Conservation (phyloP, 30 jellyfish, hydroid and myxozoan genomes). For the Phacellophora camtschatica region DNA sequence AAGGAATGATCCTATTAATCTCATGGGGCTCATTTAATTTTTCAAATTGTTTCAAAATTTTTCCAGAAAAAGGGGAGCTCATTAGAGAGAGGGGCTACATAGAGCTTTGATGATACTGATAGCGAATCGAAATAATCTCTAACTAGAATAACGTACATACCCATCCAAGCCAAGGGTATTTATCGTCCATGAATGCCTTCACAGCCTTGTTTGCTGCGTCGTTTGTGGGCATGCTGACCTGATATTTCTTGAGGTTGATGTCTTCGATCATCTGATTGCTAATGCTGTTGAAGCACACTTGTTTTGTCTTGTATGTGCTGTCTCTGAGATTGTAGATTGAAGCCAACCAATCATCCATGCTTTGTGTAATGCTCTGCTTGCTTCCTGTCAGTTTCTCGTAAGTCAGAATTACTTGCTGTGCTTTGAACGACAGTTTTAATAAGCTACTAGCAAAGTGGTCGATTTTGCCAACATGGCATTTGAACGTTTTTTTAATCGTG, state of each 20-base stretch:
- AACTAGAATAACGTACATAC: too few relatives aligned
- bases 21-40: too few relatives aligned
- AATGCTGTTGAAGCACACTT: background rate
- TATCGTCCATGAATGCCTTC: constrained; percentile 1
- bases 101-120: too few relatives aligned
- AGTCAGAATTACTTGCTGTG: constrained; percentile 41
- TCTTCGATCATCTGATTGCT: background rate
- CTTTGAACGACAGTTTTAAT: constrained; percentile 5
- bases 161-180: constrained; percentile 52
- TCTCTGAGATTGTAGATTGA: constrained; percentile 18
- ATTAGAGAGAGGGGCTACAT: too few relatives aligned
- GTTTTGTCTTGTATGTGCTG: background rate
- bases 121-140: too few relatives aligned
- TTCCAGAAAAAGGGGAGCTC: too few relatives aligned
- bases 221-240: background rate
- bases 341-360: constrained; percentile 31
- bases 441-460: constrained; percentile 28
- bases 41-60: too few relatives aligned
- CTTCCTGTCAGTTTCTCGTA: constrained; percentile 44
- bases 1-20: too few relatives aligned
- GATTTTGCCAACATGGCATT: constrained; percentile 34
- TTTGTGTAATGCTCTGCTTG: constrained; percentile 13
- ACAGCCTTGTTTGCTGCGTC: constrained; percentile 3
- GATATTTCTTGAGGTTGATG: constrained; percentile 17
- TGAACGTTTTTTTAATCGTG: background rate